Conservation (phyloP, 2,888 invertebrate genomes). For the Lamellibrachia satsuma region DNA sequence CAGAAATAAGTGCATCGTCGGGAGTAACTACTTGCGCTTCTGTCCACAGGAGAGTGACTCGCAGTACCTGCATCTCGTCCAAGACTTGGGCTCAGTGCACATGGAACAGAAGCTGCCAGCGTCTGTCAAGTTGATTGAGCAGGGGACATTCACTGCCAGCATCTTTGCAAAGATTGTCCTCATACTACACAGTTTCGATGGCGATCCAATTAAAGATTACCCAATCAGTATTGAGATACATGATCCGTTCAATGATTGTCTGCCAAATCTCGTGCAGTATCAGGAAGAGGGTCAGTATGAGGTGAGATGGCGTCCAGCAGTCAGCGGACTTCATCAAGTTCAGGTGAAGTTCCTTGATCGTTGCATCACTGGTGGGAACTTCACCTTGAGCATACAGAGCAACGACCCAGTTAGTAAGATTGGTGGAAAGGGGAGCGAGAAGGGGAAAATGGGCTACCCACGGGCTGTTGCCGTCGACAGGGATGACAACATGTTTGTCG, state of each 20-base stretch:
- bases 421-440: conserved; percentile 33
- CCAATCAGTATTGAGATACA: conserved; percentile 38
- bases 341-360: conserved; percentile 38
- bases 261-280: conserved; percentile 34
- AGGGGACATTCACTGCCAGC: conserved; percentile 30
- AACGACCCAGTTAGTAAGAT: conserved; percentile 41
- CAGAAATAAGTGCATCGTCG: not conserved
- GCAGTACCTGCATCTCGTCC: conserved; percentile 26
- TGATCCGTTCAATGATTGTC: conserved; percentile 39
- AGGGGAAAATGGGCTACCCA: conserved; percentile 40
- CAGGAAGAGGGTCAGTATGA: conserved; percentile 38
- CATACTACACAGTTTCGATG: conserved; percentile 32
- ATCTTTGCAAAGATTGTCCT: conserved; percentile 34
- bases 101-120: conserved; percentile 32
- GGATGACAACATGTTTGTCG: conserved; percentile 38
- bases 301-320: conserved; percentile 39
- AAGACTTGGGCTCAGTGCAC: conserved; percentile 30
- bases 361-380: conserved; percentile 30
- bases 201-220: conserved; percentile 32
- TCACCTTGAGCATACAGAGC: conserved; percentile 38
- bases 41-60: conserved; percentile 29
- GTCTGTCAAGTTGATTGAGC: conserved; percentile 30
- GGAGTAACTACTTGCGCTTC: conserved; percentile 34
- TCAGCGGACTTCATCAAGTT: conserved; percentile 39
- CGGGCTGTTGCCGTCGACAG: conserved; percentile 40